These are phyloP conservation scores for Galeopterus variegatus DNA, from an alignment of 2,113 vertebrate species.

Conservation along the genomic window DNA sequence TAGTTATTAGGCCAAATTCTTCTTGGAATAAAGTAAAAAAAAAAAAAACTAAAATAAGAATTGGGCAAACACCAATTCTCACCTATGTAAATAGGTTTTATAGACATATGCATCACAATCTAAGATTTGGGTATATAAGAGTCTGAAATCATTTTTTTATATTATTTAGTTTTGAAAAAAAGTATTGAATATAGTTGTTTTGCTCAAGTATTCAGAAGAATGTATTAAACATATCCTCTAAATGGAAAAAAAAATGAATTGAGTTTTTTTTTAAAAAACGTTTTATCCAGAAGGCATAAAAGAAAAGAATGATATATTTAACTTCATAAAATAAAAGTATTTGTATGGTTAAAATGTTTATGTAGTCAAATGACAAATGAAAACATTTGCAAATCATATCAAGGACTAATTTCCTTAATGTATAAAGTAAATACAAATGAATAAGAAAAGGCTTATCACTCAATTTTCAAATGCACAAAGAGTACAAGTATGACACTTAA, in stretches of 20 bases:
- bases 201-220: not conserved
- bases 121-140: not conserved
- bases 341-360: not conserved
- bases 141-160: not conserved
- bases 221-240: not conserved
- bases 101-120: not conserved
- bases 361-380: not conserved
- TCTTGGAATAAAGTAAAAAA: not conserved
- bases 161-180: constrained; percentile 20
- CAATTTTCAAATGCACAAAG: not conserved
- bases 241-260: not conserved
- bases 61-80: not conserved
- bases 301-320: not conserved
- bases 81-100: not conserved
- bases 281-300: not conserved
- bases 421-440: constrained; percentile 47
- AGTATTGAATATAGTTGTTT: not conserved
- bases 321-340: constrained; percentile 45
- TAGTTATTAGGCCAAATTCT: not conserved
- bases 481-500: not conserved
- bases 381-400: not conserved
- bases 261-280: not conserved
- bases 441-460: not conserved
- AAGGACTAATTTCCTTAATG: not conserved
- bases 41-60: not conserved